These are phyloP conservation scores for Drosophila littoralis DNA, from an alignment of 1,140 invertebrate species.

Conservation along the genomic window DNA sequence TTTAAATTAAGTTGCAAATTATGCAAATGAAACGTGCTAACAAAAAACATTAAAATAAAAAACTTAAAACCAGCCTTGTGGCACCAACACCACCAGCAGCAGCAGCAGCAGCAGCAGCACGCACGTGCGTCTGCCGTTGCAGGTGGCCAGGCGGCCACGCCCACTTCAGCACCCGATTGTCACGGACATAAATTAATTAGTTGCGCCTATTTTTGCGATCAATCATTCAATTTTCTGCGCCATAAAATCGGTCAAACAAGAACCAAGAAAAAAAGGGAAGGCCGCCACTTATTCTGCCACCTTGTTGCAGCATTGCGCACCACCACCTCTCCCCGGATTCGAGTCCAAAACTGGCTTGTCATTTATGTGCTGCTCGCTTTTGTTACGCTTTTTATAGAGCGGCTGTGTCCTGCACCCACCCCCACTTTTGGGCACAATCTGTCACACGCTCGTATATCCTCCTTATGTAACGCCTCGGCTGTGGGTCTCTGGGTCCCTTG, in stretches of 20 bases:
- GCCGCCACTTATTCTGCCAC: constrained; percentile 60
- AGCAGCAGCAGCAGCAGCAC: neutral
- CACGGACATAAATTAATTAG: constrained; percentile 69
- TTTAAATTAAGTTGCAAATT: constrained; percentile 74
- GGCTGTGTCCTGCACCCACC: neutral
- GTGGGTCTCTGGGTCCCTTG: neutral
- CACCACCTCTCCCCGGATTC: constrained; percentile 9
- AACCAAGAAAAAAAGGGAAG: constrained; percentile 31
- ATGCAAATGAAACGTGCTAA: constrained; percentile 61
- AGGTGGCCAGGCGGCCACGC: constrained; percentile 71
- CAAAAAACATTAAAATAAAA: constrained; percentile 6
- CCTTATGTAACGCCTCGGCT: constrained; percentile 7
- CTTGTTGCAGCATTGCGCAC: constrained; percentile 40
- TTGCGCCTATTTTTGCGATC: constrained; percentile 78
- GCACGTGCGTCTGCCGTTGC: constrained; percentile 48
- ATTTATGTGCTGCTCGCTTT: constrained; percentile 57
- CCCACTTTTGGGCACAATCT: constrained; percentile 46
- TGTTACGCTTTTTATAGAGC: constrained; percentile 57
- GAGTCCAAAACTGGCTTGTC: constrained; percentile 57
- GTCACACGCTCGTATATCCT: constrained; percentile 53
- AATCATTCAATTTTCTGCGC: constrained; percentile 80
- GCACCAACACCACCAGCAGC: neutral
- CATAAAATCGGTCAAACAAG: constrained; percentile 62
- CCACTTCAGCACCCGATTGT: constrained; percentile 55
- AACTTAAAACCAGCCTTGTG: constrained; percentile 3